phyloP scores from a whole-genome alignment of 2,113 vertebrate genomes.

The Grammomys surdaster region DNA sequence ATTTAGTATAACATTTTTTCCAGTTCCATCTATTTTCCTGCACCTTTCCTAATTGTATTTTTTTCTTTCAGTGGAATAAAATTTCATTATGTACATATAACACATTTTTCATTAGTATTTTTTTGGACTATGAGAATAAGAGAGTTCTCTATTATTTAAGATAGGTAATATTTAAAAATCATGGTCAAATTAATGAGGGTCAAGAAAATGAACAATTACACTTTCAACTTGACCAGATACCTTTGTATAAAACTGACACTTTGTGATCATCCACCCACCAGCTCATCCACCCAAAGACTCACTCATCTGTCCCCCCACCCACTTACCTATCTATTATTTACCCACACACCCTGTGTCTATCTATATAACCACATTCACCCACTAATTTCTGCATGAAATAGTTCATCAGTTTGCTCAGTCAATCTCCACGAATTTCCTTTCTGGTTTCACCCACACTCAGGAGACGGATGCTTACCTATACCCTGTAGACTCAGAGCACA shows the following conservation, averaged over 20 bases:
- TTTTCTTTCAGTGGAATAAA: not conserved
- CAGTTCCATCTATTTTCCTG: not conserved
- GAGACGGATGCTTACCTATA: not conserved
- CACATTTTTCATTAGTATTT: not conserved
- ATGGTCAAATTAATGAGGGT: not conserved
- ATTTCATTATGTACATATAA: not conserved
- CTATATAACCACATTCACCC: not conserved
- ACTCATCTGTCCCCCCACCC: not conserved
- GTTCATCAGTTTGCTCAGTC: not conserved
- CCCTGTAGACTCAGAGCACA: not conserved
- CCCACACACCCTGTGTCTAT: not conserved
- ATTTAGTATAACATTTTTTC: not conserved
- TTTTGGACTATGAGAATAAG: not conserved
- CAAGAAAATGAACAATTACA: not conserved
- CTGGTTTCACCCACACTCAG: not conserved
- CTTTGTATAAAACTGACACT: not conserved
- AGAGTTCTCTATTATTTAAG: not conserved
- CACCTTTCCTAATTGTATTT: not conserved
- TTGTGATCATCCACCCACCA: not conserved
- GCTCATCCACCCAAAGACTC: not conserved
- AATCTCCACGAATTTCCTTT: not conserved
- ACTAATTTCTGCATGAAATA: not conserved
- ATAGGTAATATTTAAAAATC: conserved; percentile 14
- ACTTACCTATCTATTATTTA: not conserved
- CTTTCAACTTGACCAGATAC: not conserved